Percentiles rank a stretch among this genome's conserved stretches.
phyloP scores from a whole-genome alignment of 2,113 vertebrate genomes.

The Mormoops blainvillei region DNA sequence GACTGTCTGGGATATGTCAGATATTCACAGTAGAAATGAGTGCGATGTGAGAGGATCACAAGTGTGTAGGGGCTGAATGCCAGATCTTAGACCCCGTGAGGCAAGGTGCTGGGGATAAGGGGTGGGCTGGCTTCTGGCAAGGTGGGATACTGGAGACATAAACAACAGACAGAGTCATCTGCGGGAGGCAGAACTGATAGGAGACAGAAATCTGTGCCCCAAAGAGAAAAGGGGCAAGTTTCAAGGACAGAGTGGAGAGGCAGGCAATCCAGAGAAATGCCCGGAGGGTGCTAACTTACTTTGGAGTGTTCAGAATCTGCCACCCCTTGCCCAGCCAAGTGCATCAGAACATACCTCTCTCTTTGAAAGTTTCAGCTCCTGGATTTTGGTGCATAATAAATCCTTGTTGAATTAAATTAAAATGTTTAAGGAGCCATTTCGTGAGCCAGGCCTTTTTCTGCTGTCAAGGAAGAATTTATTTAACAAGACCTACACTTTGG shows the following conservation, averaged over 20 bases:
- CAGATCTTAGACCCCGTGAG: neutral
- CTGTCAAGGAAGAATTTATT: conserved; percentile 70
- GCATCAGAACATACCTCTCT: neutral
- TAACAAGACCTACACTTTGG: conserved; percentile 57
- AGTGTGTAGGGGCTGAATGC: neutral
- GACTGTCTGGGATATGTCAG: neutral
- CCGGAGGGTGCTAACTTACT: neutral
- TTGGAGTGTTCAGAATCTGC: neutral
- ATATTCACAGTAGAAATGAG: neutral
- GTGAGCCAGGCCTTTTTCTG: conserved; percentile 53
- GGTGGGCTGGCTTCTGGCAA: neutral
- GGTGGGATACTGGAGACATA: neutral
- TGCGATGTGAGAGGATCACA: neutral
- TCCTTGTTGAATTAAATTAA: conserved; percentile 68
- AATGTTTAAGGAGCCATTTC: conserved; percentile 60
- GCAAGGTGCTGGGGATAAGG: neutral
- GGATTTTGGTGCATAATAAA: conserved; percentile 44
- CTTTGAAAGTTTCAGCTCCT: neutral
- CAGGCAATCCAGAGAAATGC: neutral
- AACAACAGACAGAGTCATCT: neutral
- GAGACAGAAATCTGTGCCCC: neutral
- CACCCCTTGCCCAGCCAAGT: neutral
- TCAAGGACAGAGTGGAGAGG: neutral
- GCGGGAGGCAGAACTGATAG: neutral
- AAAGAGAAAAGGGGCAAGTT: neutral